Base-by-base conservation (phyloP, 2,797 vertebrate genomes). In the Anisognathus igniventris region DNA sequence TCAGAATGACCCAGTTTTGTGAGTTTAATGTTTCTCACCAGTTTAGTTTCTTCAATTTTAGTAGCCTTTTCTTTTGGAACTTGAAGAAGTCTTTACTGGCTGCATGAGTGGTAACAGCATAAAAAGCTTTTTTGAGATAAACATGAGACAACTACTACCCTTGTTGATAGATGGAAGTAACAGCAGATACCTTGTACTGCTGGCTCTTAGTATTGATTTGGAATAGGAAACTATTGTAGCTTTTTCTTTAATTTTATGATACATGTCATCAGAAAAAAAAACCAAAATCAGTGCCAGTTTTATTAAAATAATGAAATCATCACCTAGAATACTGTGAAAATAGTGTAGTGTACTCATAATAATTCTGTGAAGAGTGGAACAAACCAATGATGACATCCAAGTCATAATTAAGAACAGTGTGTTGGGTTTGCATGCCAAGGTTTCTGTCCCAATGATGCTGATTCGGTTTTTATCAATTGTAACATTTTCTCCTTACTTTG, bases 201-300 rank as follows among this genome's bases (percentile, higher is more conserved):
- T 77, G 66, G 13, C n/a, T 60, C 88, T 86, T 50, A 53, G 3
- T 72, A 39, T 53, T 73, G 50, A 47, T 71, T 71, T 4, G 39
- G 39, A 72, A 40, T 37, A 61, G 14, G 28, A 86, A 45, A 40
- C 18, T 25, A 42, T 2, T 47, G 30, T 47, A 66, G 35, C 20
- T 40, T 64, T 82, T 61, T 6, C 14, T 53, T 76, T 51, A 37
- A 31, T 28, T 33, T 88, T 83, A 3, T 64, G 45, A 44, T 79
- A 72, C 19, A 8, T 61, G 7, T 22, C 53, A 15, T 57, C 35
- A 82, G 23, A 88, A 66, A 66, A 75, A 73, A 68, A 53, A 7
- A 2, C 5, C 19, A 22, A 5, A 4, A 5, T 2, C 3, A 20
- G 8, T 58, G 18, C 23, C 5, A 12, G 9, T 75, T 75, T 48